Conservation (phyloP, 2,113 vertebrate species). For the Stictonetta naevosa region DNA sequence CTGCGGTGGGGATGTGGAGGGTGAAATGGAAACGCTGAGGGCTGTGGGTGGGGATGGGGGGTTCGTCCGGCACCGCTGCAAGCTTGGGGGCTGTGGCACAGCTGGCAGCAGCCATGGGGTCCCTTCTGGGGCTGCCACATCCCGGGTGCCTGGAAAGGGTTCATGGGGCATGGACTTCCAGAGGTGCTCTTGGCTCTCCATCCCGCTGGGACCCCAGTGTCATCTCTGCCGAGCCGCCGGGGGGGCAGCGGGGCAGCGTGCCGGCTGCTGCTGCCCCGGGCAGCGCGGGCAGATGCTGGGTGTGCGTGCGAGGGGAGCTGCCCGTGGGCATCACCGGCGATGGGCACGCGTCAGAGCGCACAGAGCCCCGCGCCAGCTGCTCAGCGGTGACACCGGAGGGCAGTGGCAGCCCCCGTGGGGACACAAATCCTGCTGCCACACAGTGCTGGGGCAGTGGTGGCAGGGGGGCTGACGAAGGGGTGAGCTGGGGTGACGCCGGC, state of each 20-base stretch:
- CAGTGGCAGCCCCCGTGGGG: not conserved
- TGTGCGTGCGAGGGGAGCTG: not conserved
- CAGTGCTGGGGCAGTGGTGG: not conserved
- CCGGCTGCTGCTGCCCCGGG: not conserved
- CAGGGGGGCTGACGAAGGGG: not conserved
- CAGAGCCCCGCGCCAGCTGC: not conserved
- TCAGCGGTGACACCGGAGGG: not conserved
- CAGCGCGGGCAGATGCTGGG: not conserved
- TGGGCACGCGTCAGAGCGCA: not conserved
- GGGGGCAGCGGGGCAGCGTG: accelerated
- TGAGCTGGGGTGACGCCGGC: not conserved
- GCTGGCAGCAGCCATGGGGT: accelerated
- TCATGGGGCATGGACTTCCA: not conserved
- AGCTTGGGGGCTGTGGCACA: not conserved
- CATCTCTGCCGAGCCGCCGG: not conserved
- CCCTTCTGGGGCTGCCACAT: not conserved
- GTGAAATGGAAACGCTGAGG: not conserved
- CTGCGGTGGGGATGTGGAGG: accelerated
- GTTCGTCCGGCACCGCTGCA: accelerated
- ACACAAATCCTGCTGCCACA: not conserved
- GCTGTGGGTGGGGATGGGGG: not conserved
- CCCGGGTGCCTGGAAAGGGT: not conserved
- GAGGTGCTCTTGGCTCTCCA: accelerated
- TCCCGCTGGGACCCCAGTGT: accelerated
- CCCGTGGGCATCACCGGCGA: not conserved